Percentiles rank a stretch among this genome's conserved stretches.
Conservation (phyloP, 1,140 invertebrate genomes). For the Plodia interpunctella region DNA sequence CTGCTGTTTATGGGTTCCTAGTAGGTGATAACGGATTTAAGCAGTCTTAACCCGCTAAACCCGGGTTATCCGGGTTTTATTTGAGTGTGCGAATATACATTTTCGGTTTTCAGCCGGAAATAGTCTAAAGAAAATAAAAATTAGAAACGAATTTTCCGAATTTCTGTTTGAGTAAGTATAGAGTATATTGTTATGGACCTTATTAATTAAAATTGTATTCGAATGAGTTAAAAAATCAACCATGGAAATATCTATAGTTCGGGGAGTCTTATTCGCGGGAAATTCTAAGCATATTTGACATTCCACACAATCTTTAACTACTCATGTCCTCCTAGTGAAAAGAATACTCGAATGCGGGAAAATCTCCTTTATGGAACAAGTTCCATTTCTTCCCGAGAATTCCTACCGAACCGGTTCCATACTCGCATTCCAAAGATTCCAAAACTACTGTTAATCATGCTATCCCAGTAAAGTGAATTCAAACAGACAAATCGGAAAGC, state of each 20-base stretch:
- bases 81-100: background rate
- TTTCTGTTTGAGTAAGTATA: no score
- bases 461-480: constrained; percentile 66
- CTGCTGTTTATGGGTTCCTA: constrained; percentile 43
- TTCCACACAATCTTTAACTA: constrained; percentile 27
- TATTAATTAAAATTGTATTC: no score
- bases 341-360: constrained; percentile 77
- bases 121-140: no score
- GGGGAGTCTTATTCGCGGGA: background rate
- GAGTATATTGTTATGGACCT: no score
- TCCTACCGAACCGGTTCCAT: background rate
- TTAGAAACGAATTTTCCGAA: no score
- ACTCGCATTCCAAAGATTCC: constrained; percentile 51
- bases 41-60: constrained; percentile 61
- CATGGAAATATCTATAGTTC: no score
- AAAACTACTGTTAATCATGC: constrained; percentile 35
- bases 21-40: constrained; percentile 64
- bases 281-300: constrained; percentile 16
- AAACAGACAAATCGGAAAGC: constrained; percentile 59
- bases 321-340: constrained; percentile 55
- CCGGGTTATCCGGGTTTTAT: constrained; percentile 33
- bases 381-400: constrained; percentile 22
- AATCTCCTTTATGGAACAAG: constrained; percentile 64
- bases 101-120: no score
- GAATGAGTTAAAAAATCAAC: no score